These are phyloP conservation scores for Hyles euphorbiae DNA, from an alignment of 1,140 invertebrate species.

Conservation along the genomic window DNA sequence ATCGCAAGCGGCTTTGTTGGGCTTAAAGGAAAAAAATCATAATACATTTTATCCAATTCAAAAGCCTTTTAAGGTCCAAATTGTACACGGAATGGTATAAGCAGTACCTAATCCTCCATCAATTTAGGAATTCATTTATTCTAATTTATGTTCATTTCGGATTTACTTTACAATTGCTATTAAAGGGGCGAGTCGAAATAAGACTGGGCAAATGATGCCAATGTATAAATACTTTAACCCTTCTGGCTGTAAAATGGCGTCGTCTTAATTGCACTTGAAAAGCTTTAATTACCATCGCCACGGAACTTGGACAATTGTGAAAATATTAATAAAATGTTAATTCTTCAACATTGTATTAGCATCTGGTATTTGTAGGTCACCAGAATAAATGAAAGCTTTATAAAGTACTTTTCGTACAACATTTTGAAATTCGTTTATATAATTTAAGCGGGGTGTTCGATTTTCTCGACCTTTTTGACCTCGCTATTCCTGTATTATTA, in stretches of 20 bases:
- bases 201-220: constrained; percentile 16
- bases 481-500: too few relatives aligned
- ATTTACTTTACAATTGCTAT: constrained; percentile 52
- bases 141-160: constrained; percentile 26
- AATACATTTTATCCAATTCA: constrained; percentile 14
- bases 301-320: constrained; percentile 1
- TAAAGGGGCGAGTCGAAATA: constrained; percentile 34
- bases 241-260: constrained; percentile 33
- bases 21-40: constrained; percentile 9
- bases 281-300: constrained; percentile 2
- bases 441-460: too few relatives aligned
- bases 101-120: constrained; percentile 15
- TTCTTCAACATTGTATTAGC: too few relatives aligned
- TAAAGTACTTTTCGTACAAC: too few relatives aligned
- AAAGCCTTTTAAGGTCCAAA: constrained; percentile 1
- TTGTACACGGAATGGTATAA: constrained; percentile 15
- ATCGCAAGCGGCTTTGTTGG: neutral
- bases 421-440: too few relatives aligned
- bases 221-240: constrained; percentile 19
- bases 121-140: constrained; percentile 35
- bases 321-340: constrained; percentile 2
- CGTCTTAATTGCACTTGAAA: constrained; percentile 25
- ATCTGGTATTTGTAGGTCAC: too few relatives aligned
- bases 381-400: too few relatives aligned
- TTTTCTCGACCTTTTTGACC: too few relatives aligned